Evolutionary conservation across 2,113 vertebrate genomes (phyloP).

Genomic region (Bothrops jararaca): DNA sequence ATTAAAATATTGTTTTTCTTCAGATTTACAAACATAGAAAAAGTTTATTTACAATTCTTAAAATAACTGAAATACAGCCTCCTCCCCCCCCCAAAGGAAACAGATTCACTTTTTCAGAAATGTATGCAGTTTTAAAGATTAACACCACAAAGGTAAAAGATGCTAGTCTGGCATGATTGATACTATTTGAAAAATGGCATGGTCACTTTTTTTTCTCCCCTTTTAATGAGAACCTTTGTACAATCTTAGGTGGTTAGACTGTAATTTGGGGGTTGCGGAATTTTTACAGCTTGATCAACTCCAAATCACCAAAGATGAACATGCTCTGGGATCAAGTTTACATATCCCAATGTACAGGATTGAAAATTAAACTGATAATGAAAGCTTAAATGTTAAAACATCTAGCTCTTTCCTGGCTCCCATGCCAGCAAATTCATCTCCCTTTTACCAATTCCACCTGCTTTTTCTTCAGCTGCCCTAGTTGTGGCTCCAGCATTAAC

Average conservation of each 20-base stretch:
- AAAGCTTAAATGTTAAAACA: slow-evolving; percentile 55
- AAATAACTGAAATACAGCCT: neutral
- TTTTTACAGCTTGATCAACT: slow-evolving; percentile 71
- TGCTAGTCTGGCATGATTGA: neutral
- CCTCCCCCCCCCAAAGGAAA: neutral
- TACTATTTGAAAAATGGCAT: slow-evolving; percentile 41
- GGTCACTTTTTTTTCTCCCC: slow-evolving; percentile 20
- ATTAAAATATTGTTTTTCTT: fast-evolving
- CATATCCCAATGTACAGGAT: slow-evolving; percentile 51
- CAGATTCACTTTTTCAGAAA: slow-evolving; percentile 20
- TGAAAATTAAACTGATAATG: slow-evolving; percentile 65
- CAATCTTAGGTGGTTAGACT: slow-evolving; percentile 64
- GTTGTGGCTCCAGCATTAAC: neutral
- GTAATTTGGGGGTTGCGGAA: slow-evolving; percentile 73
- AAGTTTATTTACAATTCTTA: neutral
- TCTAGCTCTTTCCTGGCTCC: slow-evolving; percentile 50
- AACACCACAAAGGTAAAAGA: neutral
- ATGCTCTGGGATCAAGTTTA: slow-evolving; percentile 71
- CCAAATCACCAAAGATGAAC: slow-evolving; percentile 48
- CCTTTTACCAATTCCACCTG: neutral
- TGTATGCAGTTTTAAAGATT: neutral
- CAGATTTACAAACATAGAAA: neutral
- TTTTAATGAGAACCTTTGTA: slow-evolving; percentile 34
- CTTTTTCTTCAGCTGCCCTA: neutral
- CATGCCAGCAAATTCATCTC: slow-evolving; percentile 22